A percentile compares a stretch with the other conserved stretches of the same genome.
phyloP scores from a whole-genome alignment of 2,797 vertebrate species.

The Etheostoma perlongum region DNA sequence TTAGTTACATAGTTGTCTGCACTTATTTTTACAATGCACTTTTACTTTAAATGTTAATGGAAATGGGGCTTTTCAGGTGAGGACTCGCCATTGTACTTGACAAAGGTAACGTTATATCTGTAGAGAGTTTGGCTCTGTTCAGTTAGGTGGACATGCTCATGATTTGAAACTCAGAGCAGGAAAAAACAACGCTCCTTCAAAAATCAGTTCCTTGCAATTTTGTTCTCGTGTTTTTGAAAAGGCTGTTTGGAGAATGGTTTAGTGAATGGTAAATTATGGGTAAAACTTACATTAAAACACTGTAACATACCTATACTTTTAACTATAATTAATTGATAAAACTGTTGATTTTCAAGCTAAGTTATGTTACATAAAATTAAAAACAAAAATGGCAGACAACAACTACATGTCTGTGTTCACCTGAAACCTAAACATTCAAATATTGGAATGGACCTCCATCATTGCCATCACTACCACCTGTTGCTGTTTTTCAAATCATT shows the following conservation, averaged over 20 bases:
- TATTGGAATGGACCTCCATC: not conserved
- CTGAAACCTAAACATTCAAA: not conserved
- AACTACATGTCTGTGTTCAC: not conserved
- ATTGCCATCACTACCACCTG: not conserved
- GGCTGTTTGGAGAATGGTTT: not conserved
- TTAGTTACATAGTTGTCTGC: too few relatives aligned
- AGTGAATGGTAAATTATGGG: not conserved
- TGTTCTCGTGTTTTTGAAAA: not conserved
- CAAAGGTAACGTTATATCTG: too few relatives aligned
- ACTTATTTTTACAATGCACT: too few relatives aligned
- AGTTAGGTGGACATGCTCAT: not conserved
- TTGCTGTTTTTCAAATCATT: slow-evolving; percentile 6
- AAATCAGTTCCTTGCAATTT: not conserved
- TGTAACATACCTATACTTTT: not conserved
- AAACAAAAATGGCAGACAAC: not conserved
- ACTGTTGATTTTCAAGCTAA: not conserved
- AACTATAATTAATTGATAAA: not conserved
- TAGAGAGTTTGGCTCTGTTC: too few relatives aligned
- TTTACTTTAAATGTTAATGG: too few relatives aligned
- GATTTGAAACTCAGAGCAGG: not conserved
- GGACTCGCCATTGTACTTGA: too few relatives aligned
- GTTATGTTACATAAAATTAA: not conserved
- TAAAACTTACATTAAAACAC: not conserved
- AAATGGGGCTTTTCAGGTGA: too few relatives aligned
- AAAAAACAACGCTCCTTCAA: not conserved